Evolutionary conservation across 2,888 invertebrate species (phyloP).

Genomic region (Thymelicus lineola): DNA sequence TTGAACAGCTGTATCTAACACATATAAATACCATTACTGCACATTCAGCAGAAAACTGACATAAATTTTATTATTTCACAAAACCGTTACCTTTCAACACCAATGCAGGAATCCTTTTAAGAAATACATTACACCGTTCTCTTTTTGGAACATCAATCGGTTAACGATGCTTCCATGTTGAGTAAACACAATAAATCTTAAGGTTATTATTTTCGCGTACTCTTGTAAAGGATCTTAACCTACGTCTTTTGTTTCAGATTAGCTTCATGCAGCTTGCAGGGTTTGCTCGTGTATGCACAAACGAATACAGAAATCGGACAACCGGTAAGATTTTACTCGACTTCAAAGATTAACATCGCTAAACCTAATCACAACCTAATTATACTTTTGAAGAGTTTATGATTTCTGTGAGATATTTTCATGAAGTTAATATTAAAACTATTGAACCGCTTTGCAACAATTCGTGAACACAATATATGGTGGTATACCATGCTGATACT

Average conservation of each 20-base stretch:
- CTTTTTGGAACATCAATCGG: conserved; percentile 20
- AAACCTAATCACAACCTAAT: too few species aligned
- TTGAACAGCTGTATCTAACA: conserved; percentile 19
- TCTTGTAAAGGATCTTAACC: conserved; percentile 34
- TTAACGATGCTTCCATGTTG: conserved; percentile 35
- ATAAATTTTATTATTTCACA: conserved; percentile 21
- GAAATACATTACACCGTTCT: conserved; percentile 6
- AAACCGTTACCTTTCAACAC: conserved; percentile 23
- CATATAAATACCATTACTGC: conserved; percentile 21
- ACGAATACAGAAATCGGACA: conserved; percentile 64
- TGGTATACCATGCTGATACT: too few species aligned
- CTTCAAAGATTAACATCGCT: neutral
- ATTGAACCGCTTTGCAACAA: too few species aligned
- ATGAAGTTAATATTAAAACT: too few species aligned
- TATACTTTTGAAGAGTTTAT: too few species aligned
- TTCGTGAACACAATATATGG: too few species aligned
- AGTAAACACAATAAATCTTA: conserved; percentile 52
- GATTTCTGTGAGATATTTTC: too few species aligned
- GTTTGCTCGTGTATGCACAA: conserved; percentile 63
- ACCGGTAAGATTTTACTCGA: conserved; percentile 57
- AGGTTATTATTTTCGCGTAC: conserved; percentile 19
- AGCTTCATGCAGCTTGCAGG: conserved; percentile 60
- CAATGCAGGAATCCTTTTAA: conserved; percentile 23
- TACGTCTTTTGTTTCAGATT: conserved; percentile 67
- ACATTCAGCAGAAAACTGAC: conserved; percentile 11